Conservation (phyloP, 2,888 invertebrate species). For the Habrosyne pyritoides region DNA sequence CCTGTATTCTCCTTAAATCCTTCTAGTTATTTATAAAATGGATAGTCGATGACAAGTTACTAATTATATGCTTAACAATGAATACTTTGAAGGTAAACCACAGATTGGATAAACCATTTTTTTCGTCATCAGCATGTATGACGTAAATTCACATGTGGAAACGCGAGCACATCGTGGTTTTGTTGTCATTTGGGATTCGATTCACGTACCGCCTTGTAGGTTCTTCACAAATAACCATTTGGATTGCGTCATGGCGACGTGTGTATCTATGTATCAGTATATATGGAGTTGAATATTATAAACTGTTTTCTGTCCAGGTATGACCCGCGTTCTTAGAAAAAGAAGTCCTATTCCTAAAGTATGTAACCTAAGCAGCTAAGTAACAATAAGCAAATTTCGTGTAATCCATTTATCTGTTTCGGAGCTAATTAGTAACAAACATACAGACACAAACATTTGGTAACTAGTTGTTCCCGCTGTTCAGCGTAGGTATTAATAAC, state of each 20-base stretch:
- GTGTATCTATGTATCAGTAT: too few relatives aligned
- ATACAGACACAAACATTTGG: too few relatives aligned
- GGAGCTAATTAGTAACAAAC: too few relatives aligned
- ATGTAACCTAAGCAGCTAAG: too few relatives aligned
- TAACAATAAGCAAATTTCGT: too few relatives aligned
- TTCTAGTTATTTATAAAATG: constrained; percentile 16
- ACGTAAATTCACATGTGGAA: background rate
- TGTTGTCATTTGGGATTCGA: background rate
- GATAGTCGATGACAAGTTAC: constrained; percentile 19
- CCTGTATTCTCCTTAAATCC: constrained; percentile 21
- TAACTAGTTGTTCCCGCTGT: too few relatives aligned
- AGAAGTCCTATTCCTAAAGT: too few relatives aligned
- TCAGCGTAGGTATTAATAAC: too few relatives aligned
- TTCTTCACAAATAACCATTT: background rate
- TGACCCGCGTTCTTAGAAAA: too few relatives aligned
- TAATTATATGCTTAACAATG: constrained; percentile 27
- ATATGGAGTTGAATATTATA: too few relatives aligned
- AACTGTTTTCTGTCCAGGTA: too few relatives aligned
- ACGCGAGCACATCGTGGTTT: background rate
- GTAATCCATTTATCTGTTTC: too few relatives aligned
- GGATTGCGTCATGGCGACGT: background rate
- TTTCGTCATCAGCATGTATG: background rate
- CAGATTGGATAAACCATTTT: constrained; percentile 14
- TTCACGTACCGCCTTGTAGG: background rate
- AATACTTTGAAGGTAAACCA: constrained; percentile 26